Conservation (phyloP, 2,888 invertebrate genomes). For the Acrobasis consociella region DNA sequence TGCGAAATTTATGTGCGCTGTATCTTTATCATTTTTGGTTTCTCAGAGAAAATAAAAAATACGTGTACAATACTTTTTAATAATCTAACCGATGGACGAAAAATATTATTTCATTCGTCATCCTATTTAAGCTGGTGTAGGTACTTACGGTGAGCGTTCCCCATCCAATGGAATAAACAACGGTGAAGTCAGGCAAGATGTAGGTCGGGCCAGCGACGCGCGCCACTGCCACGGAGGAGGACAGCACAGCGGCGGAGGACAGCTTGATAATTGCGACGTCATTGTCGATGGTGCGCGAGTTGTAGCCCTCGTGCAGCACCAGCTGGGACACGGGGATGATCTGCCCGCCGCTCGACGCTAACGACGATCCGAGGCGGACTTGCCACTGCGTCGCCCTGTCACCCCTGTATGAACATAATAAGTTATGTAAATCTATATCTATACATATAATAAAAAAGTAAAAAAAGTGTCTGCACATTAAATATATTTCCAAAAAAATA, state of each 20-base stretch:
- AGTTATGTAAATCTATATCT: not conserved
- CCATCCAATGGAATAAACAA: constrained; percentile 49
- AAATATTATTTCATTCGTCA: too few relatives aligned
- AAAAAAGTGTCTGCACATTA: too few relatives aligned
- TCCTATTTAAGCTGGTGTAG: too few relatives aligned
- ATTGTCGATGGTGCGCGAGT: constrained; percentile 32
- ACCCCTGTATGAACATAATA: constrained; percentile 38
- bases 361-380: constrained; percentile 44
- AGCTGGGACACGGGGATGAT: constrained; percentile 35
- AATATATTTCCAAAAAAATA: too few relatives aligned
- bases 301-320: constrained; percentile 42
- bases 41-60: too few relatives aligned
- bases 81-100: too few relatives aligned
- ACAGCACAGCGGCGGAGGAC: constrained; percentile 33
- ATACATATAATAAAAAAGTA: too few relatives aligned
- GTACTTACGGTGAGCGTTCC: constrained; percentile 46
- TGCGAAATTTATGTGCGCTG: too few relatives aligned
- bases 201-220: constrained; percentile 44
- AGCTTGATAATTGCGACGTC: constrained; percentile 56
- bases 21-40: too few relatives aligned
- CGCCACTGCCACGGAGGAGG: constrained; percentile 36
- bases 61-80: too few relatives aligned
- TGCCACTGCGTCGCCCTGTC: constrained; percentile 45
- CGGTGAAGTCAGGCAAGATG: constrained; percentile 35
- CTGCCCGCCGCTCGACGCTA: constrained; percentile 41